phyloP scores from a whole-genome alignment of 2,797 vertebrate genomes.

The Phrynocephalus forsythii region DNA sequence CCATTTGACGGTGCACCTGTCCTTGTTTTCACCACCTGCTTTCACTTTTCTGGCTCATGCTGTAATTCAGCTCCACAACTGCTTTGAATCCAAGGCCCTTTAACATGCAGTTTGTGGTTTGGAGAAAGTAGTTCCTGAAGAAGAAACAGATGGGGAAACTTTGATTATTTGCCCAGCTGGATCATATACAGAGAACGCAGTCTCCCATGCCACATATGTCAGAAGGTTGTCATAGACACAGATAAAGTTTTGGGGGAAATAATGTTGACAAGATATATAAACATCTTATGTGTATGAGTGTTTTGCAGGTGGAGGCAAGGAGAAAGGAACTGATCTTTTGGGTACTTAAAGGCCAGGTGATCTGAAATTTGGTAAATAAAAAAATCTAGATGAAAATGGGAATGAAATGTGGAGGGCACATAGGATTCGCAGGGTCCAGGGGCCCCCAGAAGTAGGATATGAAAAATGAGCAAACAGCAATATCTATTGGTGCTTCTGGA shows the following conservation, averaged over 20 bases:
- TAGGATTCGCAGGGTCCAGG: no score
- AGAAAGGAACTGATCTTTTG: not conserved
- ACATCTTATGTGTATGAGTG: not conserved
- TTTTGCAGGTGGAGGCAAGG: not conserved
- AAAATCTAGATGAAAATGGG: not conserved
- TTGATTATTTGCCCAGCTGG: slow-evolving; percentile 13
- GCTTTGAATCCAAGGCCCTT: not conserved
- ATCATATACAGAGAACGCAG: not conserved
- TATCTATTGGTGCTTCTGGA: not conserved
- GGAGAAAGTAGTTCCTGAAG: not conserved
- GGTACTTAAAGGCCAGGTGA: not conserved
- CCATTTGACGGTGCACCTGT: slow-evolving; percentile 4
- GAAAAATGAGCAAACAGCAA: not conserved
- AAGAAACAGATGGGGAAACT: slow-evolving; percentile 7
- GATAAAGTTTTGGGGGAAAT: not conserved
- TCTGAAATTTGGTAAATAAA: not conserved
- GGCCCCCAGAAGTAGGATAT: no score
- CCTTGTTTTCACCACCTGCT: slow-evolving; percentile 18
- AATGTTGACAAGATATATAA: not conserved
- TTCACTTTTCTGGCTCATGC: slow-evolving; percentile 7
- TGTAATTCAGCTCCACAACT: slow-evolving; percentile 10
- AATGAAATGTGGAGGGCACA: no score
- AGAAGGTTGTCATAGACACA: slow-evolving; percentile 3
- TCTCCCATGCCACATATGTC: slow-evolving; percentile 3
- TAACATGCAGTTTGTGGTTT: slow-evolving; percentile 12